A percentile compares a stretch with the other conserved stretches of the same genome.
Evolutionary conservation across 2,888 invertebrate genomes (phyloP).

Genomic region (Agrotis segetum): DNA sequence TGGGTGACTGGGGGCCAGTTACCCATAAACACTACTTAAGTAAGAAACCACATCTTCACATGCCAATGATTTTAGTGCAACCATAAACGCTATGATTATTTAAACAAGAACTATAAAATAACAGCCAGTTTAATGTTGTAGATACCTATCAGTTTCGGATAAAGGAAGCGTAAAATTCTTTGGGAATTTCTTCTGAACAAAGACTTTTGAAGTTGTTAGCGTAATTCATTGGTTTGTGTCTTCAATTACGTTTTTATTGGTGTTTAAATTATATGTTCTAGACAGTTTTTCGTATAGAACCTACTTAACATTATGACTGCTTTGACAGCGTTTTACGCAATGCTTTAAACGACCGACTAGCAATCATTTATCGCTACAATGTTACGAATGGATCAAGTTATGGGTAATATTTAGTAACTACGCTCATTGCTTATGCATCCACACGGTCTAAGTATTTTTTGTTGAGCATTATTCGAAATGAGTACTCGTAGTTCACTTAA

Average conservation of each 20-base stretch:
- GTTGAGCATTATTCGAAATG: too few relatives aligned
- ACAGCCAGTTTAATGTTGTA: constrained; percentile 54
- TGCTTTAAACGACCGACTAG: neutral
- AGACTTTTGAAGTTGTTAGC: constrained; percentile 47
- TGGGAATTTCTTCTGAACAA: constrained; percentile 56
- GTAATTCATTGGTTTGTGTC: constrained; percentile 46
- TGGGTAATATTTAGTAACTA: neutral
- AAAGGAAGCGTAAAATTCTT: constrained; percentile 57
- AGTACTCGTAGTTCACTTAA: too few relatives aligned
- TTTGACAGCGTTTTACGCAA: too few relatives aligned
- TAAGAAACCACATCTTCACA: constrained; percentile 67
- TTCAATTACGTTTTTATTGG: constrained; percentile 52
- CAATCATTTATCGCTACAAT: neutral
- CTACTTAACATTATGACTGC: neutral
- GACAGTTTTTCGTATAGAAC: neutral
- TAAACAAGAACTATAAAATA: constrained; percentile 65
- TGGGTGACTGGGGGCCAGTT: constrained; percentile 70
- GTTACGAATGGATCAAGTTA: neutral
- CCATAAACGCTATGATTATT: constrained; percentile 64
- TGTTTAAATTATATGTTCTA: constrained; percentile 36
- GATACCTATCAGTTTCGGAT: constrained; percentile 59
- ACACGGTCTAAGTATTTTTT: too few relatives aligned
- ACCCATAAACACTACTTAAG: constrained; percentile 64
- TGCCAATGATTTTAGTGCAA: constrained; percentile 69
- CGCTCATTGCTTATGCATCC: neutral